phyloP scores from a whole-genome alignment of 2,888 invertebrate species.

The Tetragonisca angustula region DNA sequence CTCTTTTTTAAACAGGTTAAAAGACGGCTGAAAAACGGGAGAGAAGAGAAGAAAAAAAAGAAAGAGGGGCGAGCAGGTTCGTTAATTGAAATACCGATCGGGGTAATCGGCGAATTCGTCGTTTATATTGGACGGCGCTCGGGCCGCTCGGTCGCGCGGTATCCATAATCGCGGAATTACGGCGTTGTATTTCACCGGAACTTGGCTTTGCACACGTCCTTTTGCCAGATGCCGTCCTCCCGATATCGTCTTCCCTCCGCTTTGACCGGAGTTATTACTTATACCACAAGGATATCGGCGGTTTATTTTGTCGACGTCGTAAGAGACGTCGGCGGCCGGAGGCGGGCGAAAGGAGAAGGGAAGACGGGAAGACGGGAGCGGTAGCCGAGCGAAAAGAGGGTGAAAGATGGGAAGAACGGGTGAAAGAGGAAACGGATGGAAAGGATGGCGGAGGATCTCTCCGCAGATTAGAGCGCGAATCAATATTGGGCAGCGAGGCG shows the following conservation, averaged over 20 bases:
- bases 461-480: slow-evolving; percentile 83
- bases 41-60: neutral
- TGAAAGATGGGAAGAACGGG: neutral
- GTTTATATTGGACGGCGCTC: slow-evolving; percentile 34
- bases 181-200: slow-evolving; percentile 64
- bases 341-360: slow-evolving; percentile 50
- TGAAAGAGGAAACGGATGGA: neutral
- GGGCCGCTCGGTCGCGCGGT: slow-evolving; percentile 50
- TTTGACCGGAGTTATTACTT: slow-evolving; percentile 78
- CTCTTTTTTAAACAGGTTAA: neutral
- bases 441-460: slow-evolving; percentile 70
- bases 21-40: neutral
- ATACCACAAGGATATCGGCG: slow-evolving; percentile 70
- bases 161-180: slow-evolving; percentile 69
- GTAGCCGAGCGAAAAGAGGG: slow-evolving; percentile 10
- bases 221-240: slow-evolving; percentile 67
- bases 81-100: slow-evolving; percentile 62
- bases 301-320: slow-evolving; percentile 81
- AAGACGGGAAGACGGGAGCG: slow-evolving; percentile 34
- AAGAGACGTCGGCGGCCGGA: slow-evolving; percentile 62
- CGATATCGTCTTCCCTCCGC: slow-evolving; percentile 64
- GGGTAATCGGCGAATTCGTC: slow-evolving; percentile 9
- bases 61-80: slow-evolving; percentile 7
- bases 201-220: slow-evolving; percentile 62
- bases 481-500: slow-evolving; percentile 83